Percentiles rank a stretch among this genome's conserved stretches.
Evolutionary conservation across 1,140 invertebrate genomes (phyloP).

Genomic region (Reticulitermes speratus): DNA sequence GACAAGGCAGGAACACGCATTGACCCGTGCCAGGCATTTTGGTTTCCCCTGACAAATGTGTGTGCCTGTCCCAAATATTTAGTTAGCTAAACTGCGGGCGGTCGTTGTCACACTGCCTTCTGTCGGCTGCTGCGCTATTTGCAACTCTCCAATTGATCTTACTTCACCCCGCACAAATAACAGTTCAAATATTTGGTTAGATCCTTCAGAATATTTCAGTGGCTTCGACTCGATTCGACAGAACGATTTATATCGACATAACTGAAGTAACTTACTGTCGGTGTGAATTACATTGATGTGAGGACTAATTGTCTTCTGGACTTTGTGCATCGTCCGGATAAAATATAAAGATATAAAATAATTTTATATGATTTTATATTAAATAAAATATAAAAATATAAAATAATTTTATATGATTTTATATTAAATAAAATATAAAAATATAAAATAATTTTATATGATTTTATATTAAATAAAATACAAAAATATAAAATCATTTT

Average conservation of each 20-base stretch:
- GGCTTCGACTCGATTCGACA: not conserved
- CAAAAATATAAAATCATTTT: too few relatives aligned
- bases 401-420: too few relatives aligned
- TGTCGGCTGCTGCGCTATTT: not conserved
- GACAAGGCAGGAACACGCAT: too few relatives aligned
- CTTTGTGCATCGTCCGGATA: too few relatives aligned
- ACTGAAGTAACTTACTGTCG: not conserved
- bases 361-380: too few relatives aligned
- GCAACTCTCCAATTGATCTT: not conserved
- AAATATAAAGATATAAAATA: too few relatives aligned
- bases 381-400: too few relatives aligned
- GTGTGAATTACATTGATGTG: too few relatives aligned
- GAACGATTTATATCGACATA: not conserved
- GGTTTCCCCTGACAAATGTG: not conserved
- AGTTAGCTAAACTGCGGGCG: not conserved
- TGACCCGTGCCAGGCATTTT: not conserved
- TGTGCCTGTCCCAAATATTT: not conserved
- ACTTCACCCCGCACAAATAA: not conserved
- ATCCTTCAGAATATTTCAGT: not conserved
- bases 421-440: too few relatives aligned
- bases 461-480: too few relatives aligned
- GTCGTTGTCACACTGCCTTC: not conserved
- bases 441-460: too few relatives aligned
- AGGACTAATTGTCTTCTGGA: too few relatives aligned
- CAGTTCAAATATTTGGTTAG: not conserved